Evolutionary conservation across 2,888 invertebrate genomes (phyloP), one percentile per base, ranked within the genome.

Genomic region (Noctua fimbriata): DNA sequence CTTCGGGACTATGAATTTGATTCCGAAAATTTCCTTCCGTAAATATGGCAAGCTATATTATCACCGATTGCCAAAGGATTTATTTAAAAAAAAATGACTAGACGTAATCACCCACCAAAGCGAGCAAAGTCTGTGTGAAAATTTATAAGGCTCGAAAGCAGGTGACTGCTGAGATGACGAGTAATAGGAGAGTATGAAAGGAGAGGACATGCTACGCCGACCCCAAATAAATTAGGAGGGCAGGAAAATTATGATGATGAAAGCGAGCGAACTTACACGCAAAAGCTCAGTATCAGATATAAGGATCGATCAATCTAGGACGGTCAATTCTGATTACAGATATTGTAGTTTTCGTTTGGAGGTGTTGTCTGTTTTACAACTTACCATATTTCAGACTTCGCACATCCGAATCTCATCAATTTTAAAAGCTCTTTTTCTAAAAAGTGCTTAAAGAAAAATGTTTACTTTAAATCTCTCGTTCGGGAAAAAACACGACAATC

Each of bases 391-490:
- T 12, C 28, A 69, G 6, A 47, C 47, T 44, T 14, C 9, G 0
- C 52, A 74, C 63, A 58, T 70, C 32, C 18, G 10, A 36, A 76
- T 79, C 16, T 55, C 49, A 63, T 73, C 32, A 73, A 44, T 65
- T 41, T 69, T 36, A 73, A 85, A 85, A 69, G 41, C 41, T 52
- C 36, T 28, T 49, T 63, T 49, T 16, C n/a, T 55, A 63, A 60
- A 81, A 83, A 66, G 16, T 69, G 58, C 10, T 6, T 7, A 4
- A 58, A 74, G 71, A 41, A 71, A 85, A 82, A 85, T 74, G 55
- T 84, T 83, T 85, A 67, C 75, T 81, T 58, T 60, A 74, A 85
- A 85, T 63, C 74, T 81, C 66, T n/a, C 47, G 75, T 47, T 71
- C 44, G 69, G 7, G 24, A 21, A 58, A 78, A 52, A 60, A 83